Base-by-base conservation (phyloP, 2,113 vertebrate species). In the Fulica atra region DNA sequence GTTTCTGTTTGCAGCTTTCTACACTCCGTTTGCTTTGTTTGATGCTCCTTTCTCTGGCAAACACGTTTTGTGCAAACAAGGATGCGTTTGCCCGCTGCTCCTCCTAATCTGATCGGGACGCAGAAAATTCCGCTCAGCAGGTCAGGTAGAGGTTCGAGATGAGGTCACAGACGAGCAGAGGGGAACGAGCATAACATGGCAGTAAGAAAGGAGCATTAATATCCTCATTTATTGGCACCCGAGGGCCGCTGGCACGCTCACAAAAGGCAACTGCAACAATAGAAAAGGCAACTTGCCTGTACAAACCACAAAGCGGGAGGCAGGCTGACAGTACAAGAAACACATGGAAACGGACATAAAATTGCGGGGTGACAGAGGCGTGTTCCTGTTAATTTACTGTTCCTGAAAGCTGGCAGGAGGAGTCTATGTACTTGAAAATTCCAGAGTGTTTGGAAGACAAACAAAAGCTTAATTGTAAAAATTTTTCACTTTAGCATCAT, bases 1-100 rank as follows among this genome's bases (percentile, higher is more conserved):
- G 56, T 86, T 79, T 93, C 71, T 92, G 65, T 93, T 95, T 92
- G 88, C 86, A 79, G 44, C 81, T 56, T 81, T 92, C 71, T 82
- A 65, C 77, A 51, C 69, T 69, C 73, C 46, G 61, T 79, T 93
- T 79, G 76, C 77, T 89, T 92, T 94, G 61, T 73, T 95, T 83
- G 77, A 61, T 70, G 56, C 66, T 89, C 25, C 46, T n/a, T 92
- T 92, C 73, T 86, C 73, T 95, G 86, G 51, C 71, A 92, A 92
- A 79, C 44, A 73, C 1, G 0, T 56, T 89, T 76, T 92, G 59
- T 83, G 92, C 72, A 92, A 93, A 94, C 92, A 92, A 69, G 76
- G 81, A 93, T 86, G 77, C 63, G 20, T 76, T 91, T 83, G 81
- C 68, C 82, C 73, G 18, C 73, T 81, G 83, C 35, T 88, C 17